These are phyloP conservation scores for Anas bahamensis DNA, from an alignment of 2,797 vertebrate genomes.

Conservation along the genomic window DNA sequence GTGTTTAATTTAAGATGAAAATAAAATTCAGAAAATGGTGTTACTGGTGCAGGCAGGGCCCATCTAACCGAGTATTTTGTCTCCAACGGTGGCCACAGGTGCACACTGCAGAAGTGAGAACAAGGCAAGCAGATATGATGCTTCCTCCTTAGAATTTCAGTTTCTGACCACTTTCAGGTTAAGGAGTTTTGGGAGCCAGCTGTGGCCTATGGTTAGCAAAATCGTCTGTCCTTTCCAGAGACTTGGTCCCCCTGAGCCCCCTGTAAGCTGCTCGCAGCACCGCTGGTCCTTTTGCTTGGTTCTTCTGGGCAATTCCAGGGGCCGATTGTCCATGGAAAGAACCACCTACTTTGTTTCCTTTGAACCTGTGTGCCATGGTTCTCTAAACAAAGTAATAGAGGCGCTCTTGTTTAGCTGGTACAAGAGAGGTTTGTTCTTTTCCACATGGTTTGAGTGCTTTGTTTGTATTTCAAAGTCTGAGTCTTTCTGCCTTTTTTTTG, in stretches of 20 bases:
- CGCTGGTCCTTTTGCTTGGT: accelerated
- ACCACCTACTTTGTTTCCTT: neutral
- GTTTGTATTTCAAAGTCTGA: slow-evolving; percentile 8
- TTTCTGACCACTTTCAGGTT: neutral
- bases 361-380: neutral
- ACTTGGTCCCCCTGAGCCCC: neutral
- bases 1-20: neutral
- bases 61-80: accelerated
- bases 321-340: neutral
- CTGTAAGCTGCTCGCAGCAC: accelerated
- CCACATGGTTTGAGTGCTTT: neutral
- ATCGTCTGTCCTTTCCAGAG: neutral
- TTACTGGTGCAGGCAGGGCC: neutral
- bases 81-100: too few species aligned
- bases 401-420: slow-evolving; percentile 25
- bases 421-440: slow-evolving; percentile 45
- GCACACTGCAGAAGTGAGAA: neutral
- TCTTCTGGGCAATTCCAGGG: neutral
- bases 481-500: slow-evolving; percentile 4
- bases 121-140: accelerated
- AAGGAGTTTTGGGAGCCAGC: neutral
- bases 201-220: neutral
- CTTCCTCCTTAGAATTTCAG: neutral
- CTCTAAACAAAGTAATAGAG: neutral
- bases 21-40: accelerated